phyloP scores from a whole-genome alignment of 2,797 vertebrate species.

The Lepilemur ruficaudatus region DNA sequence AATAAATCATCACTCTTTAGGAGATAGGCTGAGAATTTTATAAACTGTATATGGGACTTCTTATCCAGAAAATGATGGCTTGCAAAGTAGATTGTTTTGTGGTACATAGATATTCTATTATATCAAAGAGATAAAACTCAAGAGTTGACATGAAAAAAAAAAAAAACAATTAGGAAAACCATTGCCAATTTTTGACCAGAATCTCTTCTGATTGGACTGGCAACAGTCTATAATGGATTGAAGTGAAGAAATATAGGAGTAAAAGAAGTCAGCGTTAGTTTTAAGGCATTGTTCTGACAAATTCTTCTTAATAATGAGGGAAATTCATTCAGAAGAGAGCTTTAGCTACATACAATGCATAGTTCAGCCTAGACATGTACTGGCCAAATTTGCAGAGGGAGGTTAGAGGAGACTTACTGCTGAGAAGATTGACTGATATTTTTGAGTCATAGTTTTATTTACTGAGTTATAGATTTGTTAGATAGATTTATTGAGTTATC shows the following conservation, averaged over 20 bases:
- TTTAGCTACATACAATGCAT: neutral
- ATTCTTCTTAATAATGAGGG: neutral
- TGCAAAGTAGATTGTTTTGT: slow-evolving; percentile 12
- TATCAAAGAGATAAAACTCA: neutral
- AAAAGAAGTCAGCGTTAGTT: neutral
- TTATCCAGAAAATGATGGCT: neutral
- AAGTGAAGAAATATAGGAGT: neutral
- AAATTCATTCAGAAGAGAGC: neutral
- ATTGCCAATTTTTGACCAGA: neutral
- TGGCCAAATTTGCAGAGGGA: neutral
- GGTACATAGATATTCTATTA: neutral
- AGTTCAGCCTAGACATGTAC: neutral
- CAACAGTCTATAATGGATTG: neutral
- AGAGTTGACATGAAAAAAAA: neutral
- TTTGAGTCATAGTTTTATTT: neutral
- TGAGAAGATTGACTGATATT: neutral
- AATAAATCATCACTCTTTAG: neutral
- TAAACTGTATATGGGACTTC: neutral
- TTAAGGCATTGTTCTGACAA: neutral
- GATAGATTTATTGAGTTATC: neutral
- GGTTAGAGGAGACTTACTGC: neutral
- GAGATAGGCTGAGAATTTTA: slow-evolving; percentile 16
- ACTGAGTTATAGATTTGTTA: neutral
- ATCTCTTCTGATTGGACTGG: neutral
- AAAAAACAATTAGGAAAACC: neutral